Percentiles rank a stretch among this genome's conserved stretches.
phyloP scores from a whole-genome alignment of 2,797 vertebrate species.

The Trachurus trachurus region DNA sequence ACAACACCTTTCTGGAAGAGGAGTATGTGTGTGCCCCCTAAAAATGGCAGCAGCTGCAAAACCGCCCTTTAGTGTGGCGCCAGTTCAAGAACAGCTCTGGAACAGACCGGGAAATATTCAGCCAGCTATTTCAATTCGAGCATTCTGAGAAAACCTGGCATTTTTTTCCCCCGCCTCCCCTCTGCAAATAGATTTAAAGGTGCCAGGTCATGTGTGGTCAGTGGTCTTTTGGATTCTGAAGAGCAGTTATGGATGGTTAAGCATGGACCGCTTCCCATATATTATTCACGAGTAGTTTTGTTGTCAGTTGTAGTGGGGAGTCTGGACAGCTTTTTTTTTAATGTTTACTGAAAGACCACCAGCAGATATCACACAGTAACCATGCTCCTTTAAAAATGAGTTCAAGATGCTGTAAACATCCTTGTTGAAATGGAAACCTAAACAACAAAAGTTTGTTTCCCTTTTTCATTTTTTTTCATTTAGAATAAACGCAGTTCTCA shows the following conservation, averaged over 20 bases:
- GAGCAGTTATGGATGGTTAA: slow-evolving; percentile 29
- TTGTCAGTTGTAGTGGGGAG: slow-evolving; percentile 5
- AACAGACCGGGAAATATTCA: slow-evolving; percentile 29
- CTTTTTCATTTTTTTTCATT: background rate
- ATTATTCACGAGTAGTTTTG: slow-evolving; percentile 2
- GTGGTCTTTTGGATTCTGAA: slow-evolving; percentile 37
- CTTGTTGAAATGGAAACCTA: background rate
- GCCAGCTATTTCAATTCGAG: slow-evolving; percentile 50
- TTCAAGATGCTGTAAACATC: background rate
- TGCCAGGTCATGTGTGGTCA: slow-evolving; percentile 59
- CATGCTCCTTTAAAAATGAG: background rate
- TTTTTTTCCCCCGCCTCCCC: slow-evolving; percentile 10
- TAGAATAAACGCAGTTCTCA: background rate
- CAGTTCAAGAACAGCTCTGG: slow-evolving; percentile 36
- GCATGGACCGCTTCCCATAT: slow-evolving; percentile 12
- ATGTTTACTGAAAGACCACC: slow-evolving; percentile 7
- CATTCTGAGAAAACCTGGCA: slow-evolving; percentile 22
- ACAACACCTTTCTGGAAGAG: slow-evolving; percentile 17
- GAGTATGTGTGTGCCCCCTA: background rate
- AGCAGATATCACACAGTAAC: background rate
- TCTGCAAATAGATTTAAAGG: slow-evolving; percentile 49
- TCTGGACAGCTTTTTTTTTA: background rate
- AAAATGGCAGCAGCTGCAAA: slow-evolving; percentile 41
- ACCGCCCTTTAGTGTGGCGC: slow-evolving; percentile 19
- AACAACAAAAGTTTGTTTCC: background rate